Base-by-base conservation (phyloP, 2,888 invertebrate species). In the Thumatha senex region DNA sequence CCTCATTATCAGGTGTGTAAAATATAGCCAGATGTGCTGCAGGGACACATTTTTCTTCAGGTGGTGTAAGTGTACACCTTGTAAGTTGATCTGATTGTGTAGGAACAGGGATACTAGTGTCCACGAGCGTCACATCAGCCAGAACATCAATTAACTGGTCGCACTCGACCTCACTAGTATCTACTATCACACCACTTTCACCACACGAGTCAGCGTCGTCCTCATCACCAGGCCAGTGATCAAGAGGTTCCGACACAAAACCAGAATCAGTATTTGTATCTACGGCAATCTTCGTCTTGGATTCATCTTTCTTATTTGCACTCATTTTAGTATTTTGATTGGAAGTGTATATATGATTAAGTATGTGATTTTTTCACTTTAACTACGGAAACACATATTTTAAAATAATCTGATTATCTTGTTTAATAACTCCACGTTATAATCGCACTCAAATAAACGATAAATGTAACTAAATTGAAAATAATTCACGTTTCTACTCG, bases 1-100 rank as follows among this genome's bases (percentile, higher is more conserved):
- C 97, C 69, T 96, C 96, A 60, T 95, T 94, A 79, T 97, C 95
- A 72, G 96, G 96, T 62, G 94, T 92, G 79, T 95, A 96, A 65
- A 95, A 94, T 64, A 94, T 84, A 70, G 94, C 92, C 93, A 95
- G 94, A 44, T 53, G 52, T 36, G 30, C 41, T 13, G 93, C 88
- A 58, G 89, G 86, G 61, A 84, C 67, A 36, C 76, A 70, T 61
- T 66, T 48, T 54, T 61, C 57, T 33, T 56, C 58, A 38, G 58
- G 54, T 38, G 53, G 42, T 35, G 84, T 75, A 41, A 58, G 38
- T 30, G 33, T 51, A 51, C 51, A 48, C 33, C 11, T 31, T 10
- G 12, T 31, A 11, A 50, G 42, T n/a, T 40, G 58, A 38, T 48
- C 45, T 31, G 52, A 56, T 39, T 51, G 58, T 10, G 51, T 41